Conservation (phyloP, 2,113 vertebrate genomes). For the Equus quagga region DNA sequence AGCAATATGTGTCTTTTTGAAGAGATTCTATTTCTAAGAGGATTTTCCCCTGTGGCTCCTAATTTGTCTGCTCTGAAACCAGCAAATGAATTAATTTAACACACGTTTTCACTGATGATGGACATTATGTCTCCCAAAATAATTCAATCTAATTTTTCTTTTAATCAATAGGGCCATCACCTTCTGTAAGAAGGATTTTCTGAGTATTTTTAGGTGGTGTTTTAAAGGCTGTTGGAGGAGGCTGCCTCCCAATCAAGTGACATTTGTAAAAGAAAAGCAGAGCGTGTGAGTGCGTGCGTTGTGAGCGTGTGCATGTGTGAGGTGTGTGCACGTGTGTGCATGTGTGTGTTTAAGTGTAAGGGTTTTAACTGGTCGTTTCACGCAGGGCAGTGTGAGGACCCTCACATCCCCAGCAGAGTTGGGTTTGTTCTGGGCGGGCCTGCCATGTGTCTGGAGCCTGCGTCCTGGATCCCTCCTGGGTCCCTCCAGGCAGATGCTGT, state of each 20-base stretch:
- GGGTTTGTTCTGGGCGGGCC: fast-evolving
- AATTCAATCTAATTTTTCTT: slow-evolving; percentile 62
- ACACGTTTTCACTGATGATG: slow-evolving; percentile 56
- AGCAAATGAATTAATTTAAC: slow-evolving; percentile 59
- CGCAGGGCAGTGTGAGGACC: background rate
- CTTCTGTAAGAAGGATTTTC: slow-evolving; percentile 58
- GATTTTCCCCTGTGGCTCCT: background rate
- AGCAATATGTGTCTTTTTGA: slow-evolving; percentile 20
- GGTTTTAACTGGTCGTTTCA: background rate
- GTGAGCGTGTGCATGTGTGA: too few species aligned
- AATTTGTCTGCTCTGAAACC: slow-evolving; percentile 65
- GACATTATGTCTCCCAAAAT: slow-evolving; percentile 71
- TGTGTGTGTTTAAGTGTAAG: fast-evolving
- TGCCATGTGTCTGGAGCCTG: background rate
- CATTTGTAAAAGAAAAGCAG: background rate
- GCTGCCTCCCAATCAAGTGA: background rate
- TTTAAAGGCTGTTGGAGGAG: background rate
- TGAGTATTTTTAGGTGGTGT: slow-evolving; percentile 41
- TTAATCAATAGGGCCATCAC: slow-evolving; percentile 41
- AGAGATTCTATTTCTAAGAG: background rate
- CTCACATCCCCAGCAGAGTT: too few species aligned
- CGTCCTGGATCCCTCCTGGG: background rate
- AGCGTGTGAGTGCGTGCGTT: too few species aligned
- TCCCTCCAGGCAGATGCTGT: background rate
- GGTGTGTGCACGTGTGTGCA: too few species aligned